These are phyloP conservation scores for Goniozus legneri DNA, from an alignment of 1,140 invertebrate species.

Conservation along the genomic window DNA sequence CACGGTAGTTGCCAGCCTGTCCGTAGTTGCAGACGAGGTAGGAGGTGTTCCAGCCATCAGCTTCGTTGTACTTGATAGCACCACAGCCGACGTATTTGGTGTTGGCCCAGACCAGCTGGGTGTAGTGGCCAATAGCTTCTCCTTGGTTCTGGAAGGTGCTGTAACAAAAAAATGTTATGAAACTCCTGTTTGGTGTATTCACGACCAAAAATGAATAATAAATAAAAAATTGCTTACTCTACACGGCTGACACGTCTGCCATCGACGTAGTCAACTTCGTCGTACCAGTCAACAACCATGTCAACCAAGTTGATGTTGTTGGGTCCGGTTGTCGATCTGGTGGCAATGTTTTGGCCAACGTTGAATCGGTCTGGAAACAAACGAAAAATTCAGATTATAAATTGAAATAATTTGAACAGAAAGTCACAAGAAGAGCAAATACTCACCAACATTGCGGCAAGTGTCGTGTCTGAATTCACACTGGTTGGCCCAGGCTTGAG, in stretches of 20 bases:
- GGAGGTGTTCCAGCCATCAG: background rate
- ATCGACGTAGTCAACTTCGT: no score
- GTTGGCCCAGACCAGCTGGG: conserved; percentile 43
- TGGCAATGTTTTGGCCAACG: conserved; percentile 28
- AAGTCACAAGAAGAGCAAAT: background rate
- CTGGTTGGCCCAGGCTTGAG: conserved; percentile 59
- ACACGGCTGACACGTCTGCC: no score
- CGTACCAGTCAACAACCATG: conserved; percentile 21
- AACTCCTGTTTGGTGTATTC: no score
- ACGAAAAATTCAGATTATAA: no score
- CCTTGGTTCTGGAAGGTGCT: no score
- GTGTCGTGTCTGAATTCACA: conserved; percentile 55
- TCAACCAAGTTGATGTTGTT: background rate
- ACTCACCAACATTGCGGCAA: no score
- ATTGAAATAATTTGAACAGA: background rate
- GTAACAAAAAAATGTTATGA: no score
- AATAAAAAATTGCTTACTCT: no score
- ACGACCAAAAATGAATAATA: no score
- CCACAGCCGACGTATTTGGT: background rate
- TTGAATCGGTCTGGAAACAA: conserved; percentile 1
- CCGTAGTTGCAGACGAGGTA: conserved; percentile 49
- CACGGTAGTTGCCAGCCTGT: conserved; percentile 39
- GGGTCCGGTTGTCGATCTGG: background rate
- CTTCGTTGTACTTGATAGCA: background rate
- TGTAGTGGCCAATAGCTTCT: conserved; percentile 36